These are phyloP conservation scores for Indri indri DNA, from an alignment of 2,113 vertebrate species.

Conservation along the genomic window DNA sequence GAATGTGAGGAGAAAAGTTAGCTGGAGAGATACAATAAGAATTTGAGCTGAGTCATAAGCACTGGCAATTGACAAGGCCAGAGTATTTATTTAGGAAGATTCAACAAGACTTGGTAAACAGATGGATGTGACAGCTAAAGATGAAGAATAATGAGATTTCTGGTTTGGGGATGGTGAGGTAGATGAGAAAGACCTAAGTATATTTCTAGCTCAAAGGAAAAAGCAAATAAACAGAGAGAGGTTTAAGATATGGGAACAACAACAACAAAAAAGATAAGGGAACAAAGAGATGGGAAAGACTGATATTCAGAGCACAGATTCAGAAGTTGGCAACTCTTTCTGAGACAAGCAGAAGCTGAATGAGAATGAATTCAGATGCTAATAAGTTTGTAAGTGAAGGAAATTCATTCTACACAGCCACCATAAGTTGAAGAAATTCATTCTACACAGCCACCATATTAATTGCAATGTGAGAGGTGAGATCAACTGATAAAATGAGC, in stretches of 20 bases:
- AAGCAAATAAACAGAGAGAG: background rate
- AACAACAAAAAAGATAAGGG: background rate
- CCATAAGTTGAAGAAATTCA: constrained; percentile 16
- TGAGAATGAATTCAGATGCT: background rate
- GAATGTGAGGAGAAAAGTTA: background rate
- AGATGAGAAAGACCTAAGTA: background rate
- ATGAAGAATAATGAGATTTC: constrained; percentile 23
- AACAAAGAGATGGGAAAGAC: background rate
- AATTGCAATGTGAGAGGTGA: background rate
- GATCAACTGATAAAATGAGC: background rate
- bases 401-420: background rate
- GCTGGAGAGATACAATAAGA: background rate
- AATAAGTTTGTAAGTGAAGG: background rate
- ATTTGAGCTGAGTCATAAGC: background rate
- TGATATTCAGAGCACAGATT: background rate
- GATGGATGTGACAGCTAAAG: background rate
- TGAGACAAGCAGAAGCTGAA: background rate
- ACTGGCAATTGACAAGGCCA: background rate
- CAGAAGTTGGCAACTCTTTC: background rate
- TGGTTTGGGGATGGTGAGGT: background rate
- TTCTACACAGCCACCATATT: background rate
- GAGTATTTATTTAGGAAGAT: constrained; percentile 6
- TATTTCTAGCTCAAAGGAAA: constrained; percentile 27
- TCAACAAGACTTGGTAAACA: background rate
- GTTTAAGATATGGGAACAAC: background rate